Evolutionary conservation across 2,113 vertebrate genomes (phyloP).

Genomic region (Stercorarius parasiticus): DNA sequence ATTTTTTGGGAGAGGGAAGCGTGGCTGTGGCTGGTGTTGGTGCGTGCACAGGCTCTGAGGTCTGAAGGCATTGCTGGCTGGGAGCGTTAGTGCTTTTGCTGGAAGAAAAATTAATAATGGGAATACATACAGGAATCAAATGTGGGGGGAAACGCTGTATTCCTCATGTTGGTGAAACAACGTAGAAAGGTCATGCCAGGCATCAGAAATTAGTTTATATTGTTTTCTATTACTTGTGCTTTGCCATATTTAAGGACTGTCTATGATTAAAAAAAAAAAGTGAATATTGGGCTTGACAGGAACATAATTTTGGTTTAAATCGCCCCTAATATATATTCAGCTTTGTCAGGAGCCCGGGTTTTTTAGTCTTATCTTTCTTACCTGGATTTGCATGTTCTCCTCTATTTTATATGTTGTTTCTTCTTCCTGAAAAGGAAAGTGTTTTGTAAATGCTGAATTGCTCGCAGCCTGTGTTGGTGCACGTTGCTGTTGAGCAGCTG

Average conservation of each 20-base stretch:
- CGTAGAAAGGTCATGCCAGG: background rate
- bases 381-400: background rate
- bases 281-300: background rate
- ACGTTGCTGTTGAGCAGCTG: background rate
- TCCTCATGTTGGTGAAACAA: background rate
- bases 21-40: background rate
- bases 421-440: background rate
- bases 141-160: rapidly evolving
- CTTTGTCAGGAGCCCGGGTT: background rate
- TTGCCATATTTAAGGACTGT: background rate
- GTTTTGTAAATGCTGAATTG: background rate
- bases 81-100: background rate
- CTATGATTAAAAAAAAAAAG: background rate
- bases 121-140: background rate
- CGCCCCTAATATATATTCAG: background rate
- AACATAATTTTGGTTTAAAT: background rate
- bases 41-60: rapidly evolving
- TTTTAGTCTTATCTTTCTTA: background rate
- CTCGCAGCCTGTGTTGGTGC: background rate
- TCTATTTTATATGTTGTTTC: background rate
- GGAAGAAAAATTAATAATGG: background rate
- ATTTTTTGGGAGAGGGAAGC: background rate
- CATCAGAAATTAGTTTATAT: background rate
- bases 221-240: background rate
- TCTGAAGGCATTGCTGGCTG: background rate